These are phyloP conservation scores for Brienomyrus brachyistius DNA, from an alignment of 2,113 vertebrate species.

Conservation along the genomic window DNA sequence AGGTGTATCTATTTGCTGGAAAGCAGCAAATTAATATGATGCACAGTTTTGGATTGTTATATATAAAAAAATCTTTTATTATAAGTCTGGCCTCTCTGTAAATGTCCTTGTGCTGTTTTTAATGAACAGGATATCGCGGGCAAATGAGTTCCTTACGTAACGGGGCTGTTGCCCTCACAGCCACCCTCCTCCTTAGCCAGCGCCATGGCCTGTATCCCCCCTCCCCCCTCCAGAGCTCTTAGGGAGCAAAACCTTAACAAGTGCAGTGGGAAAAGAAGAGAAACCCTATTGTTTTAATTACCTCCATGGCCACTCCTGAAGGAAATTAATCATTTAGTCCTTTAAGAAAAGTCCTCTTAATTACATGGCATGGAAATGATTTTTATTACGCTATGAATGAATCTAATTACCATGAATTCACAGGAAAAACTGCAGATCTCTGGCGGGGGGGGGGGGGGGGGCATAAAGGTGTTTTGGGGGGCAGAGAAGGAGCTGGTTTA, in stretches of 20 bases:
- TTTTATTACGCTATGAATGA: constrained; percentile 34
- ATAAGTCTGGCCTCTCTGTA: constrained; percentile 13
- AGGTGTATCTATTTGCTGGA: background rate
- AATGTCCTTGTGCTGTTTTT: constrained; percentile 24
- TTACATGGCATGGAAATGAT: constrained; percentile 30
- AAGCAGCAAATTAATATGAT: constrained; percentile 16
- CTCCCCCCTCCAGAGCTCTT: constrained; percentile 20
- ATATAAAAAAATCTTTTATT: background rate
- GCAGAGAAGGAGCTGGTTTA: background rate
- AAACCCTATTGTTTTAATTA: constrained; percentile 39
- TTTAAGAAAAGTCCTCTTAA: constrained; percentile 33
- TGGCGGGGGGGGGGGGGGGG: background rate
- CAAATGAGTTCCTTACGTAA: constrained; percentile 19
- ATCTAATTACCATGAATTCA: constrained; percentile 16
- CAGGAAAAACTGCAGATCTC: constrained; percentile 7
- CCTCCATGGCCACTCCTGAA: constrained; percentile 30
- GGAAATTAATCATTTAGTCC: constrained; percentile 35
- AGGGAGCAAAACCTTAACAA: constrained; percentile 21
- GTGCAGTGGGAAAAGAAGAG: background rate
- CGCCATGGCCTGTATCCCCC: background rate
- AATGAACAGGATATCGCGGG: constrained; percentile 26
- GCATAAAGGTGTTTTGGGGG: background rate
- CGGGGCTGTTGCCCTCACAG: background rate
- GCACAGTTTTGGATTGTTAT: constrained; percentile 10
- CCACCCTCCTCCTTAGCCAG: background rate